These are phyloP conservation scores for Vidua macroura DNA, from an alignment of 2,113 vertebrate genomes.

Conservation along the genomic window DNA sequence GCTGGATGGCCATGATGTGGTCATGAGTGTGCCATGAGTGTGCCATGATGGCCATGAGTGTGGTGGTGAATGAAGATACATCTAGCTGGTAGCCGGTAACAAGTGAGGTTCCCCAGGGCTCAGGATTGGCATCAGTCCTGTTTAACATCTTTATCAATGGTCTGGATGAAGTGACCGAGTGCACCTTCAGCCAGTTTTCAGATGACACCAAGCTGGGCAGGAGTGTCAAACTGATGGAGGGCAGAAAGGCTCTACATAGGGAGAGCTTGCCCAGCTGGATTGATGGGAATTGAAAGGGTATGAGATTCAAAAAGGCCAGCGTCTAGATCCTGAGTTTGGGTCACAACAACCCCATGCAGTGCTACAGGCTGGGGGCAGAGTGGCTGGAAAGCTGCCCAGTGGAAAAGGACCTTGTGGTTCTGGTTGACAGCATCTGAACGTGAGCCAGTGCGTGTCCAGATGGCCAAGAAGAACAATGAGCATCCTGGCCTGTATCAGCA, in stretches of 20 bases:
- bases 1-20: not conserved
- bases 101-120: not conserved
- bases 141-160: not conserved
- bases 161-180: fast-evolving
- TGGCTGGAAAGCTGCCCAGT: not conserved
- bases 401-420: not conserved
- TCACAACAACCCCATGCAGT: not conserved
- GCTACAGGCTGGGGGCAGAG: not conserved
- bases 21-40: too few species aligned
- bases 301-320: not conserved
- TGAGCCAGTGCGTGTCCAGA: not conserved
- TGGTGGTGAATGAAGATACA: not conserved
- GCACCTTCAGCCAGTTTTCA: not conserved
- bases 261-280: not conserved
- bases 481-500: not conserved
- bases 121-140: not conserved
- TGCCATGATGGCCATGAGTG: not conserved
- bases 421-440: not conserved
- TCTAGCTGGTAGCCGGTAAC: not conserved
- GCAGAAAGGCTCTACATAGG: not conserved
- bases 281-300: not conserved
- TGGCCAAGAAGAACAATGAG: not conserved
- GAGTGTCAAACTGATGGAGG: not conserved
- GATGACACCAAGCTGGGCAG: fast-evolving
- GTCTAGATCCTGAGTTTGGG: not conserved